Base-by-base conservation (phyloP, 23 tunicate species). In the Ciona savignyi region DNA sequence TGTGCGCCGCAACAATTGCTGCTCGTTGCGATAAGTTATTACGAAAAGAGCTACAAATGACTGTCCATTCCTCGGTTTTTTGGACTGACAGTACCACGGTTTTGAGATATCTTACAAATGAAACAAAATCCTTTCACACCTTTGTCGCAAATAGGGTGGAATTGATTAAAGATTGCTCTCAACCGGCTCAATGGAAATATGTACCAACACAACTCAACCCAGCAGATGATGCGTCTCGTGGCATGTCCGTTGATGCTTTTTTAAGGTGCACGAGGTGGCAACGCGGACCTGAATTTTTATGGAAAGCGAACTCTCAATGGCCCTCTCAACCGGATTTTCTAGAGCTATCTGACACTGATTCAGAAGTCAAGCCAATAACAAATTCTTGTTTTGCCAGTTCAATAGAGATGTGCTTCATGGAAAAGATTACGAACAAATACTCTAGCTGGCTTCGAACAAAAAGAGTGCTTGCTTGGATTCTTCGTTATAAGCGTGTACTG, bases 11-110 rank as follows among this genome's bases (percentile, higher is more conserved):
- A 0, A 71, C 77, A 35, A 27, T 83, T 32, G 61, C 88, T 27
- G 73, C 42, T 25, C 66, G 51, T 15, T 63, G 25, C 0, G 88
- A 69, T 48, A 25, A 9, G 2, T 1, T 60, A 30, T 67, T 76
- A 4, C 70, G 66, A 11, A 25, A 51, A 11, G 88, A 76, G 62
- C 88, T 77, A n/a, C 51, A 70, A 56, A 25, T 69, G 1, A 49
- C 42, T 78, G 22, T 32, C 15, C 27, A 49, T 15, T 33, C 35
- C 35, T 64, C 76, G 20, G 30, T 60, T 30, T 84, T 84, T 35
- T 84, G 89, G 89, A 70, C 81, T 31, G 89, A 84, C 31, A 77
- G 82, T 3, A 77, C 77, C 25, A 70, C 81, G 42, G 89, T 84
- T 19, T 60, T 84, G 68, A 35, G 75, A 22, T 83, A 76, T 56